Evolutionary conservation across 2,113 vertebrate genomes (phyloP).

Genomic region (Pseudolaguvia tuberculata): DNA sequence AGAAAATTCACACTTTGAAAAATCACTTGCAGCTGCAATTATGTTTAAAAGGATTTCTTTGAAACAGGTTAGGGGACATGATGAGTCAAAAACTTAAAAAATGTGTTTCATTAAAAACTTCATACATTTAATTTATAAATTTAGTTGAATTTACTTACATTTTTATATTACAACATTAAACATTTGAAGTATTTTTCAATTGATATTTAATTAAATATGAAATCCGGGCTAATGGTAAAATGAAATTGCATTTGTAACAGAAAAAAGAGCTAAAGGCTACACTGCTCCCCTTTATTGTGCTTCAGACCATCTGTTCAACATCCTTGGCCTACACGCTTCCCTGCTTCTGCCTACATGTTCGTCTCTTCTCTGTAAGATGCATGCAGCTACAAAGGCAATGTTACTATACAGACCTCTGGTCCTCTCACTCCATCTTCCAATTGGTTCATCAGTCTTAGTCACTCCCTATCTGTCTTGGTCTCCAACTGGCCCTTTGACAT

Average conservation of each 20-base stretch:
- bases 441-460: neutral
- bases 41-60: too few relatives aligned
- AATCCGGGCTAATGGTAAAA: neutral
- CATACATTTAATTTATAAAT: too few relatives aligned
- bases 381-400: neutral
- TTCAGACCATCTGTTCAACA: slow-evolving; percentile 36
- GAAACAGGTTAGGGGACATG: too few relatives aligned
- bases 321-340: slow-evolving; percentile 2
- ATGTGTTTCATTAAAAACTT: too few relatives aligned
- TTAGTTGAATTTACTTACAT: too few relatives aligned
- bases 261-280: neutral
- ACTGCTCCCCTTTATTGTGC: slow-evolving; percentile 9
- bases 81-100: too few relatives aligned
- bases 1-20: too few relatives aligned
- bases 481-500: slow-evolving; percentile 6
- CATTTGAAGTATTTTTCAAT: too few relatives aligned
- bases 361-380: slow-evolving; percentile 1
- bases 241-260: neutral
- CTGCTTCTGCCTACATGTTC: neutral
- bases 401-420: neutral
- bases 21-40: too few relatives aligned
- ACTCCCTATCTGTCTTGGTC: neutral
- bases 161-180: too few relatives aligned
- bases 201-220: too few relatives aligned
- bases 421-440: neutral